Percentiles rank a stretch among this genome's conserved stretches.
These are phyloP conservation scores for Crotalus helleri DNA, from an alignment of 2,113 vertebrate genomes.

Conservation along the genomic window DNA sequence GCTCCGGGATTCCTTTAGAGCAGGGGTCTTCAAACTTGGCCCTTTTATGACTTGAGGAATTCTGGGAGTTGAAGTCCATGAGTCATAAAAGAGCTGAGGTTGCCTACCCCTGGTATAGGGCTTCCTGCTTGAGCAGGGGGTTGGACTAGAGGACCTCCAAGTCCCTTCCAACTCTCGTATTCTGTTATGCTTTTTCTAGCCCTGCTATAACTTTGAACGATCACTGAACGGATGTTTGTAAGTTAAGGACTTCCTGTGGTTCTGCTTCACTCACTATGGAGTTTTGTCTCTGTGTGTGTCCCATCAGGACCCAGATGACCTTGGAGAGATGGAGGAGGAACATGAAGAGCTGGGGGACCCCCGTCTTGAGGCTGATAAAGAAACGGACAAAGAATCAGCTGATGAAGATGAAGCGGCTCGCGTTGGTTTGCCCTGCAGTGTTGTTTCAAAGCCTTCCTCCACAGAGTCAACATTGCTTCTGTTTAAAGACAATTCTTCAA, in stretches of 20 bases:
- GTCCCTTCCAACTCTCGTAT: background rate
- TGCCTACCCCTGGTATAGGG: no score
- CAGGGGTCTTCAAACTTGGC: no score
- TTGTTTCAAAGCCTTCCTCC: conserved; percentile 67
- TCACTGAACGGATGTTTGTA: background rate
- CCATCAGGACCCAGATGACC: conserved; percentile 75
- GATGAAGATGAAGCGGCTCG: conserved; percentile 67
- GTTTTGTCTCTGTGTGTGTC: conserved; percentile 2
- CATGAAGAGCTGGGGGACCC: conserved; percentile 72
- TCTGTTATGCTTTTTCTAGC: background rate
- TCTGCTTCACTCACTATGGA: background rate
- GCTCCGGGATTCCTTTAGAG: no score
- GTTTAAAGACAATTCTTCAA: conserved; percentile 89
- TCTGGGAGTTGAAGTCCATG: no score
- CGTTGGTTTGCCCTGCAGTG: conserved; percentile 47
- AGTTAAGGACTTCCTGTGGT: background rate
- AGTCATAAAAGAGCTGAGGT: no score
- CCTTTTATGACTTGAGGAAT: no score
- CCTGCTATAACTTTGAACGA: background rate
- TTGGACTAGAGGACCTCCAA: background rate
- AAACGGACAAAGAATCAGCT: conserved; percentile 62
- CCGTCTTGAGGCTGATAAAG: conserved; percentile 57
- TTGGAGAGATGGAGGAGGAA: conserved; percentile 69
- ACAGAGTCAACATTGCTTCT: conserved; percentile 86
- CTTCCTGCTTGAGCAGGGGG: no score